Percentiles rank a stretch among this genome's conserved stretches.
Evolutionary conservation across 2,797 vertebrate species (phyloP).

Genomic region (Pteropus rufus): DNA sequence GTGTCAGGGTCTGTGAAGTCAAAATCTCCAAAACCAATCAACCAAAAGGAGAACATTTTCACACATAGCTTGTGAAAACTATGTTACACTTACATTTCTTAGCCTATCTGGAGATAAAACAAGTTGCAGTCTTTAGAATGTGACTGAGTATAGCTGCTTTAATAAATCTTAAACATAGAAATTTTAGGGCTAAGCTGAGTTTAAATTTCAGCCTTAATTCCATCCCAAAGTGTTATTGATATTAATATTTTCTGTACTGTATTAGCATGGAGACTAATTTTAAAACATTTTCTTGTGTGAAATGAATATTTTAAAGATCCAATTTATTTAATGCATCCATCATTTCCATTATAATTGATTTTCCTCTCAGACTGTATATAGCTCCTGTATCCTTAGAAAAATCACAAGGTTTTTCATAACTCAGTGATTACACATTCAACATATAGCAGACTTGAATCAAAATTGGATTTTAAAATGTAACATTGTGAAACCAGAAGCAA

Average conservation of each 20-base stretch:
- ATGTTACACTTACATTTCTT: constrained; percentile 16
- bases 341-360: constrained; percentile 33
- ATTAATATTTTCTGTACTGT: constrained; percentile 6
- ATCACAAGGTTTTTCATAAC: constrained; percentile 28
- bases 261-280: neutral
- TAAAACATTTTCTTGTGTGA: constrained; percentile 23
- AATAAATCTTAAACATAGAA: neutral
- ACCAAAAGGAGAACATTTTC: constrained; percentile 39
- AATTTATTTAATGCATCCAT: neutral
- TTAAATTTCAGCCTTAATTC: constrained; percentile 35
- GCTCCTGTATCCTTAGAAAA: neutral
- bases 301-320: constrained; percentile 26
- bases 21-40: neutral
- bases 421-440: constrained; percentile 7
- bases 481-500: constrained; percentile 29
- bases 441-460: neutral
- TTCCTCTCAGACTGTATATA: neutral
- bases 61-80: constrained; percentile 45
- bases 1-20: neutral
- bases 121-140: neutral
- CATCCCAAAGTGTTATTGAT: neutral
- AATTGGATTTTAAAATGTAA: constrained; percentile 16
- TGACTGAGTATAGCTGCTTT: neutral
- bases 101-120: neutral
- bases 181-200: neutral